These are phyloP conservation scores for Taxidea taxus DNA, from an alignment of 2,113 vertebrate genomes.

Conservation along the genomic window DNA sequence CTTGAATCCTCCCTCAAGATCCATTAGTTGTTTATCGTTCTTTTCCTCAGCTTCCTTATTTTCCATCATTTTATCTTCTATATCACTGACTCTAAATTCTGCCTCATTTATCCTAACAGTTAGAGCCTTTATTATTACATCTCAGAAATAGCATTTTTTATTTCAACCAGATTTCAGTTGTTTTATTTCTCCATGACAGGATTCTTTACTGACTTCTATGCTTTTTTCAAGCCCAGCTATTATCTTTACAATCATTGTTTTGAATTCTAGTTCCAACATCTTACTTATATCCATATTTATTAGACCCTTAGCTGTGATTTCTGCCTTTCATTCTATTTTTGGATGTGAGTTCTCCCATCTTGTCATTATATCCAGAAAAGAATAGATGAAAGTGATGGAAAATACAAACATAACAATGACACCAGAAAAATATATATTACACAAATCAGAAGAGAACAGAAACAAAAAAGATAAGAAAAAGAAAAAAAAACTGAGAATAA, in stretches of 20 bases:
- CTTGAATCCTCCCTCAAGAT: background rate
- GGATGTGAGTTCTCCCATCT: background rate
- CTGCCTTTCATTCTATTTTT: background rate
- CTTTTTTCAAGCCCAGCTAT: background rate
- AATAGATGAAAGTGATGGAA: background rate
- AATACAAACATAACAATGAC: background rate
- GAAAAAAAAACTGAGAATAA: background rate
- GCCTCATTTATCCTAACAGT: background rate
- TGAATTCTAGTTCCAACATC: background rate
- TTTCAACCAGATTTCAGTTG: background rate
- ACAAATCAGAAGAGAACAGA: background rate
- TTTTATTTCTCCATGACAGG: background rate
- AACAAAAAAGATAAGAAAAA: background rate
- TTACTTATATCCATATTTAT: background rate
- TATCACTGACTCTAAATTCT: background rate
- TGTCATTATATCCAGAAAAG: background rate
- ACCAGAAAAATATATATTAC: background rate
- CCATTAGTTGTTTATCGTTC: background rate
- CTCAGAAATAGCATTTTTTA: background rate
- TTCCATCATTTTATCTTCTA: background rate
- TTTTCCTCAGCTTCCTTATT: background rate
- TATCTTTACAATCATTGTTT: background rate
- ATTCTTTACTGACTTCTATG: background rate
- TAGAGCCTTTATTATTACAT: background rate
- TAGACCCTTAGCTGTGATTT: background rate